These are phyloP conservation scores for Papilio polyxenes DNA, from an alignment of 1,140 invertebrate species.

Conservation along the genomic window DNA sequence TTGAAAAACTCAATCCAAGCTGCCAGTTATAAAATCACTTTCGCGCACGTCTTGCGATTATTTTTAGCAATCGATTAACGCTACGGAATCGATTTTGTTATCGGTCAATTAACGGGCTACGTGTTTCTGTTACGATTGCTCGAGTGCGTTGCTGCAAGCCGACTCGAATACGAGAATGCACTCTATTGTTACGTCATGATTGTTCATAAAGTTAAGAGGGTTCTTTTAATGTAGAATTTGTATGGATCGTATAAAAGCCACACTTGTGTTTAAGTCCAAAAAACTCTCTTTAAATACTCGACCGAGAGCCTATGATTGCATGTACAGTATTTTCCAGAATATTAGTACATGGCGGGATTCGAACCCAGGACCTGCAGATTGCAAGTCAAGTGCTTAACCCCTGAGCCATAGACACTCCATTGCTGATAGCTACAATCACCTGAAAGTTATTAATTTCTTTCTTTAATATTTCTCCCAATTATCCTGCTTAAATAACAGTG, in stretches of 20 bases:
- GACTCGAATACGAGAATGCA: not conserved
- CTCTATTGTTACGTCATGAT: constrained; percentile 9
- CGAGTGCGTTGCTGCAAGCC: not conserved
- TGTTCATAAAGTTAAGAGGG: not conserved
- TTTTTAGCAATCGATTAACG: constrained; percentile 25
- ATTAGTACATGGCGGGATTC: too few species aligned
- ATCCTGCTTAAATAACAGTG: not conserved
- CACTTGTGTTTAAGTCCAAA: too few species aligned
- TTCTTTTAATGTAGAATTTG: not conserved
- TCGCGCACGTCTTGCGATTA: constrained; percentile 1
- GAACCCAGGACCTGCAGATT: too few species aligned
- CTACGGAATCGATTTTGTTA: constrained; percentile 8
- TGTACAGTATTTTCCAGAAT: too few species aligned
- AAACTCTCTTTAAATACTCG: too few species aligned
- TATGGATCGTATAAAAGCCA: not conserved
- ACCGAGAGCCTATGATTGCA: too few species aligned
- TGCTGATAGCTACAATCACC: too few species aligned
- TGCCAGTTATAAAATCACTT: not conserved
- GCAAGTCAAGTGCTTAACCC: too few species aligned
- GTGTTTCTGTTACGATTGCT: constrained; percentile 1
- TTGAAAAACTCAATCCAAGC: not conserved
- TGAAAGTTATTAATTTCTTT: not conserved
- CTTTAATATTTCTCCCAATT: not conserved
- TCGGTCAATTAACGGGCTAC: constrained; percentile 18
- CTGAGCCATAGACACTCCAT: too few species aligned